A percentile compares a stretch with the other conserved stretches of the same genome.
These are phyloP conservation scores for Eurytoma adleriae DNA, from an alignment of 2,888 invertebrate genomes.

Conservation along the genomic window DNA sequence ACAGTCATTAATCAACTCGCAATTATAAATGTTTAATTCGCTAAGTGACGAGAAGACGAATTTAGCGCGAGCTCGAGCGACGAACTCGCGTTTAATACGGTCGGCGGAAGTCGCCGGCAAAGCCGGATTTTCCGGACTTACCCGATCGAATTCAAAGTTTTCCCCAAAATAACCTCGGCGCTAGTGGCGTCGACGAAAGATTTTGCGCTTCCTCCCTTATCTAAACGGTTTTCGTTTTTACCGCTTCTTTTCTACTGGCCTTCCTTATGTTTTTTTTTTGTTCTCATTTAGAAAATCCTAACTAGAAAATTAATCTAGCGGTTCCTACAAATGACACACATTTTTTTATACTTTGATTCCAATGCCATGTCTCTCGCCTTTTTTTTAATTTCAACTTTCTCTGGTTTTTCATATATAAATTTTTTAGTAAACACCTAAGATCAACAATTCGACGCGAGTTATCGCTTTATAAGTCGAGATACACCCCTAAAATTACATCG, in stretches of 20 bases:
- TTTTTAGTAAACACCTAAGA: constrained; percentile 62
- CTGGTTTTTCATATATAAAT: constrained; percentile 57
- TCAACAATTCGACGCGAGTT: constrained; percentile 64
- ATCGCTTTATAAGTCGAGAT: constrained; percentile 59
- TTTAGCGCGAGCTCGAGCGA: constrained; percentile 2
- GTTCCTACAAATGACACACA: constrained; percentile 42
- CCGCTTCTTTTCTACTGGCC: not conserved
- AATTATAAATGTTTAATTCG: constrained; percentile 42
- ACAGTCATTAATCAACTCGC: constrained; percentile 51
- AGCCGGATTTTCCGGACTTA: constrained; percentile 1
- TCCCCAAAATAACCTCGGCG: constrained; percentile 17
- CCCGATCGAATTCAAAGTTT: constrained; percentile 10
- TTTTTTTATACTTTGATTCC: constrained; percentile 50
- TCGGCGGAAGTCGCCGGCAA: constrained; percentile 1
- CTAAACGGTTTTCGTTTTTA: not conserved
- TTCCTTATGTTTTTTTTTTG: not conserved
- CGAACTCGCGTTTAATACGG: not conserved
- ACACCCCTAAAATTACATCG: constrained; percentile 56
- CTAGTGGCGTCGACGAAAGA: not conserved
- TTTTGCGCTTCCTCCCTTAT: no score
- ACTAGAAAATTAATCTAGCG: constrained; percentile 44
- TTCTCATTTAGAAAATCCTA: constrained; percentile 34
- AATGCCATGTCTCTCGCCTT: constrained; percentile 2
- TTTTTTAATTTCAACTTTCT: constrained; percentile 37
- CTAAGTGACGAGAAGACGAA: constrained; percentile 33